These are phyloP conservation scores for Melanotaenia pygmaea DNA, from an alignment of 2,797 vertebrate genomes.

Conservation along the genomic window DNA sequence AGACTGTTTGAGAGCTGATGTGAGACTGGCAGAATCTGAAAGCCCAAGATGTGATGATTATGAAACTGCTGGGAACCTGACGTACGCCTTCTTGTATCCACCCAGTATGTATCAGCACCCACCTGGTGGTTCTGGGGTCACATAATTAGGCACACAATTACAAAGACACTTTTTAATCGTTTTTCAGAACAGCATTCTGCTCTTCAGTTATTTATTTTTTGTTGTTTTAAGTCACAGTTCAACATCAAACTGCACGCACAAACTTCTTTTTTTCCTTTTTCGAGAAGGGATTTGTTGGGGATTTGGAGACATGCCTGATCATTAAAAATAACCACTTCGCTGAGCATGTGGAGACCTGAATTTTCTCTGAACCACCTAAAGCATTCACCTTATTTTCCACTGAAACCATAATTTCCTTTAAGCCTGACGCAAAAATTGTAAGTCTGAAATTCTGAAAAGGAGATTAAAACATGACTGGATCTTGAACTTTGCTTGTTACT, in stretches of 20 bases:
- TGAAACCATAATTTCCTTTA: too few relatives aligned
- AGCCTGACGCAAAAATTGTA: background rate
- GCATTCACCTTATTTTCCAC: too few relatives aligned
- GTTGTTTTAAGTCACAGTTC: background rate
- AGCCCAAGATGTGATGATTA: constrained; percentile 87
- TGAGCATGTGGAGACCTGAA: background rate
- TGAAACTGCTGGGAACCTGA: constrained; percentile 65
- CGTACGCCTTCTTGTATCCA: constrained; percentile 85
- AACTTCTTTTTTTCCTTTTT: background rate
- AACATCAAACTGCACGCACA: background rate
- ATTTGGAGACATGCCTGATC: background rate
- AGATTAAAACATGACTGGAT: background rate
- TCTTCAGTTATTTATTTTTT: background rate
- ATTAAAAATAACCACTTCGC: background rate
- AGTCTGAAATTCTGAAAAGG: background rate
- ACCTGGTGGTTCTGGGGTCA: background rate
- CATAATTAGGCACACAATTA: background rate
- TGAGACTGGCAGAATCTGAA: constrained; percentile 76
- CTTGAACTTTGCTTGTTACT: background rate
- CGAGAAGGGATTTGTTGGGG: background rate
- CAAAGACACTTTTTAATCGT: background rate
- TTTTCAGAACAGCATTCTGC: background rate
- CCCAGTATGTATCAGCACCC: constrained; percentile 80
- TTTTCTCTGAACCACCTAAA: background rate
- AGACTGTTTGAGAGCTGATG: constrained; percentile 87